Conservation (phyloP, 2,888 invertebrate species). For the Eilema caniola region DNA sequence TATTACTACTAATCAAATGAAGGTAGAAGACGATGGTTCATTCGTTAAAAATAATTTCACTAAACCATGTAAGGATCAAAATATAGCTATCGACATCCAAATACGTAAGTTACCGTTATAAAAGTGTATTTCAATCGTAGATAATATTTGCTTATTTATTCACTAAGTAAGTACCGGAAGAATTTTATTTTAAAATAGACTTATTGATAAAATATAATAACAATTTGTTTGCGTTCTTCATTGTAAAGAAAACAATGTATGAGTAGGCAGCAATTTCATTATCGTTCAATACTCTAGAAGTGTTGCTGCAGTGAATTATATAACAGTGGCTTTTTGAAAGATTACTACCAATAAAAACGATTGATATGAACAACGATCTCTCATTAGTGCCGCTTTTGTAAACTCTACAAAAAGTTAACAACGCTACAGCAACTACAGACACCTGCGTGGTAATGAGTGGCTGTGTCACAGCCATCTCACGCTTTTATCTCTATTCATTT, state of each 20-base stretch:
- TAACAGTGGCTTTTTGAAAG: slow-evolving; percentile 56
- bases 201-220: slow-evolving; percentile 5
- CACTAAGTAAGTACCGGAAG: not conserved
- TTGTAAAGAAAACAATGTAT: slow-evolving; percentile 42
- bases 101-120: not conserved
- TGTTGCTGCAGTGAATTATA: slow-evolving; percentile 44
- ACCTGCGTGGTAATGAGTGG: slow-evolving; percentile 56
- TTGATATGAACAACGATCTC: slow-evolving; percentile 49
- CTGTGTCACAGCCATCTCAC: slow-evolving; percentile 71
- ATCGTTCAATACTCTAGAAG: slow-evolving; percentile 31
- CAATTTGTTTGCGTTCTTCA: slow-evolving; percentile 17
- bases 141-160: not conserved
- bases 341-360: slow-evolving; percentile 47
- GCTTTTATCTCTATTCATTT: slow-evolving; percentile 65
- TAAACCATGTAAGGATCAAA: slow-evolving; percentile 54
- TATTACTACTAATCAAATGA: slow-evolving; percentile 60
- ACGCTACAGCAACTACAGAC: slow-evolving; percentile 30
- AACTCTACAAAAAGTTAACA: slow-evolving; percentile 54
- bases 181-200: not conserved
- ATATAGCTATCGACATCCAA: slow-evolving; percentile 47
- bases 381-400: slow-evolving; percentile 52
- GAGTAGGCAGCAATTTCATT: slow-evolving; percentile 31
- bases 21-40: slow-evolving; percentile 58
- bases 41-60: slow-evolving; percentile 61
- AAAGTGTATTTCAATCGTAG: not conserved